These are phyloP conservation scores for Diaperis boleti DNA, from an alignment of 2,888 invertebrate genomes.

Conservation along the genomic window DNA sequence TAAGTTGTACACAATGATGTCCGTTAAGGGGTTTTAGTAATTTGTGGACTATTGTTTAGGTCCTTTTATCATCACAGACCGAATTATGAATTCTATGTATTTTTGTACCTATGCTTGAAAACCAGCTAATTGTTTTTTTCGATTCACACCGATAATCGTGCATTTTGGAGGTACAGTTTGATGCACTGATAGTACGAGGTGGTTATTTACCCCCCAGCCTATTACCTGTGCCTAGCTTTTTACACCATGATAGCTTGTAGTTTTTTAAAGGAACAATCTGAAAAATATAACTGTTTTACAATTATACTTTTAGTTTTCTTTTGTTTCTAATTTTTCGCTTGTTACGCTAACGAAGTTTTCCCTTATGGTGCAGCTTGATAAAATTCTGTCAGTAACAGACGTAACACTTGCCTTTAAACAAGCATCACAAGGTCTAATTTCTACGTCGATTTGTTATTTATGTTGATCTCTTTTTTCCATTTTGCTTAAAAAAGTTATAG, in stretches of 20 bases:
- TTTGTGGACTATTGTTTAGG: slow-evolving; percentile 37
- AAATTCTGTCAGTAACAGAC: slow-evolving; percentile 25
- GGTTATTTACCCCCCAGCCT: slow-evolving; percentile 50
- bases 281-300: slow-evolving; percentile 41
- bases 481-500: slow-evolving; percentile 36
- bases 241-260: slow-evolving; percentile 55
- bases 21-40: slow-evolving; percentile 36
- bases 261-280: slow-evolving; percentile 45
- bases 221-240: slow-evolving; percentile 62
- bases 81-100: slow-evolving; percentile 41
- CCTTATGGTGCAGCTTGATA: slow-evolving; percentile 30
- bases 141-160: slow-evolving; percentile 36
- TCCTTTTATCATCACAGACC: slow-evolving; percentile 28
- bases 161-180: slow-evolving; percentile 45
- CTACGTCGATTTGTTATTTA: slow-evolving; percentile 27
- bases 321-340: slow-evolving; percentile 21
- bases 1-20: slow-evolving; percentile 30
- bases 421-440: slow-evolving; percentile 37
- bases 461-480: slow-evolving; percentile 39
- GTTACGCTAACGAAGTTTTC: slow-evolving; percentile 5
- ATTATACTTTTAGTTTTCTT: slow-evolving; percentile 38
- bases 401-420: slow-evolving; percentile 38
- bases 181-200: slow-evolving; percentile 48
- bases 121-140: slow-evolving; percentile 35
- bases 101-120: slow-evolving; percentile 41